Percentiles rank a stretch among this genome's conserved stretches.
phyloP scores from a whole-genome alignment of 92 coral and sea anemone genomes.

The Desmophyllum pertusum region DNA sequence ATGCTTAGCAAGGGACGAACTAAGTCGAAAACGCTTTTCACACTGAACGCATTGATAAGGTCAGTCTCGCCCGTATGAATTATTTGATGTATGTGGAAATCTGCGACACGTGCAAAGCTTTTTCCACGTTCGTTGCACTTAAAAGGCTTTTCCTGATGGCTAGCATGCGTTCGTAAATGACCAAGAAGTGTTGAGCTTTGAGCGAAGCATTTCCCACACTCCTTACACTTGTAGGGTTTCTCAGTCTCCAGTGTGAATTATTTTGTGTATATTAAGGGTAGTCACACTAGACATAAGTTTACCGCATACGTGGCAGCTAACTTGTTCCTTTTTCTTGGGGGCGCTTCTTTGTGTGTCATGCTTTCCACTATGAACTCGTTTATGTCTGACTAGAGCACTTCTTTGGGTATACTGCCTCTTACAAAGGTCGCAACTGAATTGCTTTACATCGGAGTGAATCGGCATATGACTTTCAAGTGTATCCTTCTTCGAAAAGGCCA shows the following conservation, averaged over 20 bases:
- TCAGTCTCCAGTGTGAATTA: slow-evolving; percentile 22
- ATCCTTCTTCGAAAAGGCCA: background rate
- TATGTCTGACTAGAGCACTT: background rate
- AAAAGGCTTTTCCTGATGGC: background rate
- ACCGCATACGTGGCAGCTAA: background rate
- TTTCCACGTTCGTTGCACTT: slow-evolving; percentile 19
- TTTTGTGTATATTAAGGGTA: background rate
- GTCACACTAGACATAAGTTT: background rate
- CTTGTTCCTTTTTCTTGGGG: background rate
- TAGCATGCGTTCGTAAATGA: slow-evolving; percentile 4
- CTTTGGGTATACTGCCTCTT: slow-evolving; percentile 9
- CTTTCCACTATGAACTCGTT: slow-evolving; percentile 1
- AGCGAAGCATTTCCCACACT: slow-evolving; percentile 16
- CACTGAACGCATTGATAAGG: slow-evolving; percentile 10
- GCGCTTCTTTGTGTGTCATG: background rate
- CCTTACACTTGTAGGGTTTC: slow-evolving; percentile 14
- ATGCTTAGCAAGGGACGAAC: slow-evolving; percentile 18
- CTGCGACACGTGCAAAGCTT: slow-evolving; percentile 26
- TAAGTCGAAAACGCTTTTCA: slow-evolving; percentile 22
- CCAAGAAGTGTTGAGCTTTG: slow-evolving; percentile 4
- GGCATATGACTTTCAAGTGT: background rate
- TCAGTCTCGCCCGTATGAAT: slow-evolving; percentile 29
- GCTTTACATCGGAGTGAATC: background rate
- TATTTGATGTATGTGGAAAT: slow-evolving; percentile 13
- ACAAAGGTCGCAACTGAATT: slow-evolving; percentile 12